Percentiles rank a stretch among this genome's conserved stretches.
Conservation (phyloP, 2,113 vertebrate genomes). For the Pseudorasbora parva region DNA sequence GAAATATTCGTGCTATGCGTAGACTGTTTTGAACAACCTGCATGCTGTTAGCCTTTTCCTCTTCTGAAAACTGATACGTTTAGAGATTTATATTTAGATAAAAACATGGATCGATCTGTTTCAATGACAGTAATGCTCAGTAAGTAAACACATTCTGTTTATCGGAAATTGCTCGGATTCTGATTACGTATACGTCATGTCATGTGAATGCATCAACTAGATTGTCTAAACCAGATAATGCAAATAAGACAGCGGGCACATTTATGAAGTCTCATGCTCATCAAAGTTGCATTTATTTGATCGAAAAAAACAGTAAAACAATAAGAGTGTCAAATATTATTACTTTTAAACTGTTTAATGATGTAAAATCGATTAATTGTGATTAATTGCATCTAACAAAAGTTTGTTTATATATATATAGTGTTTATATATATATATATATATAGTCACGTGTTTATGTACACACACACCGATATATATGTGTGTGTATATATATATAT, state of each 20-base stretch:
- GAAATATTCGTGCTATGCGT: background rate
- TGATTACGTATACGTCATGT: background rate
- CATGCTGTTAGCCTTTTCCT: background rate
- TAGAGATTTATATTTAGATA: slow-evolving; percentile 29
- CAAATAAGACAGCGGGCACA: background rate
- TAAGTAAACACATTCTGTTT: background rate
- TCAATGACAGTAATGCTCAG: background rate
- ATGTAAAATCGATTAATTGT: too few species aligned
- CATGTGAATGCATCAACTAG: background rate
- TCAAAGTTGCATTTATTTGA: background rate
- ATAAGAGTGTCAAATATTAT: background rate
- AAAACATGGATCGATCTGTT: background rate
- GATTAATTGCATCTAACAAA: too few species aligned
- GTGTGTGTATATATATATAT: too few species aligned
- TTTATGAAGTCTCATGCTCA: background rate
- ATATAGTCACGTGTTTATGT: too few species aligned
- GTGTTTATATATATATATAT: too few species aligned
- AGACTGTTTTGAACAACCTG: background rate
- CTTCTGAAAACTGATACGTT: slow-evolving; percentile 24
- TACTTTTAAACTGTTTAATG: background rate
- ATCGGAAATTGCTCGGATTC: background rate
- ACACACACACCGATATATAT: too few species aligned
- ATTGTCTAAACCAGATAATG: background rate
- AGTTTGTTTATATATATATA: too few species aligned
- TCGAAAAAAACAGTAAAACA: background rate